Evolutionary conservation across 2,888 invertebrate species (phyloP).

Genomic region (Syritta pipiens): DNA sequence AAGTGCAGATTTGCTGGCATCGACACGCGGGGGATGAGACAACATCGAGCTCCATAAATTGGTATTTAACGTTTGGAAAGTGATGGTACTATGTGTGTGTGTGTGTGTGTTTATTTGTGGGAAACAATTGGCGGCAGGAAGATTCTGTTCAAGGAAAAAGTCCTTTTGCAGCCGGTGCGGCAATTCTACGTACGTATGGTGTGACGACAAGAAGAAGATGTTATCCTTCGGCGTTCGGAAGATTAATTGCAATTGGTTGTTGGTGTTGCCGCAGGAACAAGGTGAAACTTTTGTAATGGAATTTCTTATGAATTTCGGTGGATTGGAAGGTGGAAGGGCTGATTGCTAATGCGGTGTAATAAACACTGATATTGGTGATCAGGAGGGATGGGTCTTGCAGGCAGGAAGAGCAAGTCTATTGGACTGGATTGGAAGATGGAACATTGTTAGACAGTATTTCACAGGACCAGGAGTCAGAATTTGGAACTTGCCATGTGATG

Average conservation of each 20-base stretch:
- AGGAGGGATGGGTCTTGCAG: no score
- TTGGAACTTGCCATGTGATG: no score
- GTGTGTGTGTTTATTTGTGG: constrained; percentile 27
- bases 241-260: constrained; percentile 50
- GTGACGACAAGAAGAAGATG: constrained; percentile 39
- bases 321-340: no score
- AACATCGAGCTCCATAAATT: constrained; percentile 63
- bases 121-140: constrained; percentile 19
- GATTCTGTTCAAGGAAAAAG: constrained; percentile 11
- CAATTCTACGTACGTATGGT: constrained; percentile 46
- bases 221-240: constrained; percentile 41
- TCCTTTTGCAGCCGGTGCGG: constrained; percentile 3
- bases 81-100: constrained; percentile 25
- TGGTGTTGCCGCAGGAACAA: constrained; percentile 17
- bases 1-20: constrained; percentile 64
- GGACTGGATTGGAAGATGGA: no score
- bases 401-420: no score
- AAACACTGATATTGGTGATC: no score
- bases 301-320: constrained; percentile 21
- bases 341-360: no score
- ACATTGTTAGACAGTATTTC: no score
- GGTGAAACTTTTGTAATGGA: constrained; percentile 42
- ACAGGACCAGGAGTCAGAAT: no score
- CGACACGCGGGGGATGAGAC: constrained; percentile 50
- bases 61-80: constrained; percentile 58